Evolutionary conservation across 2,888 invertebrate species (phyloP).

Genomic region (Chalcosyrphus nemorum): DNA sequence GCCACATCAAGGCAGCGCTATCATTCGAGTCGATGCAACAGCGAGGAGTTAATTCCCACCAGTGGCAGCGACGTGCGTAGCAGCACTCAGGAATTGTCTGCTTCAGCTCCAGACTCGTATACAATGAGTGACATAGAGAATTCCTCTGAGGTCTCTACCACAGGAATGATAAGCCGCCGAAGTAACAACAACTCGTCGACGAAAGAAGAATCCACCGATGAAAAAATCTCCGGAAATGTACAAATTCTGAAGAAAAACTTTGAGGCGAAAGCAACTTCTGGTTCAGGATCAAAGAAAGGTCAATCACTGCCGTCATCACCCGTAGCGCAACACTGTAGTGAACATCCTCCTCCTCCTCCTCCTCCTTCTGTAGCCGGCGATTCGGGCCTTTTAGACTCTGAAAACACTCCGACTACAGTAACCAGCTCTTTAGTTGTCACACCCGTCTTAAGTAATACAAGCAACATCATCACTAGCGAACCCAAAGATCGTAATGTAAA

Average conservation of each 20-base stretch:
- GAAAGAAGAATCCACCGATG: conserved; percentile 74
- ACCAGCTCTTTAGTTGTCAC: conserved; percentile 54
- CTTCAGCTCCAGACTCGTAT: conserved; percentile 84
- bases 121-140: conserved; percentile 79
- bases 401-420: conserved; percentile 21
- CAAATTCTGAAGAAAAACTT: conserved; percentile 94
- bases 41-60: conserved; percentile 80
- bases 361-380: too few species aligned
- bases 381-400: conserved; percentile 48
- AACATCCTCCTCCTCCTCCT: conserved; percentile 53
- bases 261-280: conserved; percentile 86
- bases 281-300: conserved; percentile 79
- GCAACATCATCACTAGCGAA: conserved; percentile 76
- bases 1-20: conserved; percentile 78
- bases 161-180: conserved; percentile 13
- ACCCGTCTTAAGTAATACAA: conserved; percentile 32
- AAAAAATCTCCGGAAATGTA: conserved; percentile 87
- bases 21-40: conserved; percentile 79
- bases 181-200: conserved; percentile 8
- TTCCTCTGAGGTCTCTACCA: conserved; percentile 36
- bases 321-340: conserved; percentile 82
- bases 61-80: conserved; percentile 17
- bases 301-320: conserved; percentile 86
- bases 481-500: conserved; percentile 87
- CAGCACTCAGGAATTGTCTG: conserved; percentile 82